Conservation (phyloP, 2,113 vertebrate species). For the Protomyctophum bolini region DNA sequence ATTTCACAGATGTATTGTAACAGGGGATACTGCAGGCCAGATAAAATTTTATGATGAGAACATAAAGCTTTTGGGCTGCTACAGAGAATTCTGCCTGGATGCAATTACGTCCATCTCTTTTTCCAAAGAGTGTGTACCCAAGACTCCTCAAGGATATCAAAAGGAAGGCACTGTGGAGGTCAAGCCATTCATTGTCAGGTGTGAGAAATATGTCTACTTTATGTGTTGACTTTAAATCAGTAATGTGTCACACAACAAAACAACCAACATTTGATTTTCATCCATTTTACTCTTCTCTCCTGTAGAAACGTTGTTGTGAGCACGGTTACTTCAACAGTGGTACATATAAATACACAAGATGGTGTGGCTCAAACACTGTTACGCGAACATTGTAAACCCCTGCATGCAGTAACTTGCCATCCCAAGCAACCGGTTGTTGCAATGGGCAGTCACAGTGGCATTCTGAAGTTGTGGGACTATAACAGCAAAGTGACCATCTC, state of each 20-base stretch:
- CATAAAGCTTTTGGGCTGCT: slow-evolving; percentile 76
- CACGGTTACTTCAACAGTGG: slow-evolving; percentile 79
- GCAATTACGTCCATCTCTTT: slow-evolving; percentile 87
- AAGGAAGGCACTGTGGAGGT: slow-evolving; percentile 56
- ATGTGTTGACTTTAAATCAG: background rate
- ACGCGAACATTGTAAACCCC: slow-evolving; percentile 74
- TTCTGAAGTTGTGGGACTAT: slow-evolving; percentile 89
- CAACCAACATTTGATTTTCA: background rate
- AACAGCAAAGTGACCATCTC: slow-evolving; percentile 66
- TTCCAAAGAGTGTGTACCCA: slow-evolving; percentile 60
- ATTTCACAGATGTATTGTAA: slow-evolving; percentile 83
- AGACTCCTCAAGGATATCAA: slow-evolving; percentile 34
- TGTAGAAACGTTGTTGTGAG: slow-evolving; percentile 89
- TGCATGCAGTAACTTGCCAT: slow-evolving; percentile 86
- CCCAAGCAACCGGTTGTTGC: slow-evolving; percentile 79
- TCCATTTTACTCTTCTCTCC: slow-evolving; percentile 17
- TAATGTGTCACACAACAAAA: background rate
- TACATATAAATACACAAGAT: slow-evolving; percentile 78
- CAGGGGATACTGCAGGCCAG: slow-evolving; percentile 82
- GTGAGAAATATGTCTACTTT: slow-evolving; percentile 27
- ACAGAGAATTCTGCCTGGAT: slow-evolving; percentile 76
- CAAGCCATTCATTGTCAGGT: slow-evolving; percentile 79
- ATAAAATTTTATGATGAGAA: slow-evolving; percentile 84
- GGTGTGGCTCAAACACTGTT: slow-evolving; percentile 73
- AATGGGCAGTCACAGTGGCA: slow-evolving; percentile 81